Evolutionary conservation across 2,113 vertebrate species (phyloP).

Genomic region (Mungos mungo): DNA sequence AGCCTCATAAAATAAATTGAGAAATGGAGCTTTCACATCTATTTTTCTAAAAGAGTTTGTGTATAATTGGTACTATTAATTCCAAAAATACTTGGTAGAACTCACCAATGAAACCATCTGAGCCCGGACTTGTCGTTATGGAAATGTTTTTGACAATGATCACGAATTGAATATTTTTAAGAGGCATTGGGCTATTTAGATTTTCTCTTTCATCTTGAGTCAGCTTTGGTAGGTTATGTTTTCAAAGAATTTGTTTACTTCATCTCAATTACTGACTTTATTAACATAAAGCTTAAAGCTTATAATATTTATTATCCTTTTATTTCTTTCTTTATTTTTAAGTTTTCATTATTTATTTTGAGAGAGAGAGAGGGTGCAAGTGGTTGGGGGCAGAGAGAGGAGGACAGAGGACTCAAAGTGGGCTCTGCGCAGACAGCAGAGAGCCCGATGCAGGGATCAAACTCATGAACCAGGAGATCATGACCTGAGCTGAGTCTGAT

Average conservation of each 20-base stretch:
- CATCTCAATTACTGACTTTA: not conserved
- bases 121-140: not conserved
- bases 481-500: too few species aligned
- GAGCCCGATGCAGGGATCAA: too few species aligned
- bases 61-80: not conserved
- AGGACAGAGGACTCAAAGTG: too few species aligned
- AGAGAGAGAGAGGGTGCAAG: too few species aligned
- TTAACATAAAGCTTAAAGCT: not conserved
- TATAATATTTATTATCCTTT: not conserved
- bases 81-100: not conserved
- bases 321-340: too few species aligned
- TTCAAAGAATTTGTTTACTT: not conserved
- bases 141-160: not conserved
- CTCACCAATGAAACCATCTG: not conserved
- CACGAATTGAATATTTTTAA: not conserved
- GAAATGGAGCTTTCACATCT: not conserved
- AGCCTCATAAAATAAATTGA: not conserved
- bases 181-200: not conserved
- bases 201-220: conserved; percentile 1
- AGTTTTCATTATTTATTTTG: too few species aligned
- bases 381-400: too few species aligned
- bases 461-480: too few species aligned
- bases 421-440: too few species aligned
- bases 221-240: not conserved
- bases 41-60: not conserved